Percentiles rank a stretch among this genome's conserved stretches.
phyloP scores from a whole-genome alignment of 2,888 invertebrate genomes.

The Fragum fragum region DNA sequence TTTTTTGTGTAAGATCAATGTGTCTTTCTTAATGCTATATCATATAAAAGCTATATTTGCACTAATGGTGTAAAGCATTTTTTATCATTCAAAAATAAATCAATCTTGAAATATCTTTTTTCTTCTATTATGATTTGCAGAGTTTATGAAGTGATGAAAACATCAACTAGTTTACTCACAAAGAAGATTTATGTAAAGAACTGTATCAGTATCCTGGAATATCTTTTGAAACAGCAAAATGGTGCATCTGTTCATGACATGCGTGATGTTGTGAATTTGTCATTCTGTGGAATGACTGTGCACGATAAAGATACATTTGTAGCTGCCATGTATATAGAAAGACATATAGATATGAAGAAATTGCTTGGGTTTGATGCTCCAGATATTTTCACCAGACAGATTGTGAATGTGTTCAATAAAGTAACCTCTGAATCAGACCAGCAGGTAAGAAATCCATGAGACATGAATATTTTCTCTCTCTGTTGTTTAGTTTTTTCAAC shows the following conservation, averaged over 20 bases:
- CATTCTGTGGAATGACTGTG: constrained; percentile 51
- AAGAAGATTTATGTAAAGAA: background rate
- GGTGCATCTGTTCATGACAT: background rate
- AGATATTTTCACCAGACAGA: background rate
- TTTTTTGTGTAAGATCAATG: too few relatives aligned
- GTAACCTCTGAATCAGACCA: constrained; percentile 48
- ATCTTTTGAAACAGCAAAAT: background rate
- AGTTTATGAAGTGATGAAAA: constrained; percentile 17
- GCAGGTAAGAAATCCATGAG: constrained; percentile 29
- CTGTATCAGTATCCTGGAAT: background rate
- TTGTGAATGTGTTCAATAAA: constrained; percentile 54
- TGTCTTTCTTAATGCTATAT: too few relatives aligned
- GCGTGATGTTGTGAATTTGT: constrained; percentile 7
- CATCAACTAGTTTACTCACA: background rate
- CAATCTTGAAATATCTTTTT: too few relatives aligned
- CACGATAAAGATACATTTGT: constrained; percentile 48
- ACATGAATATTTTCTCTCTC: too few relatives aligned
- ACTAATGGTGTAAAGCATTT: too few relatives aligned
- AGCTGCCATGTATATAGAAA: background rate
- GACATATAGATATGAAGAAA: background rate
- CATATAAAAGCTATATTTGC: too few relatives aligned
- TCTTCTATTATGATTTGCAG: constrained; percentile 18
- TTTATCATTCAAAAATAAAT: too few relatives aligned
- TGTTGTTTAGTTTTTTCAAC: too few relatives aligned
- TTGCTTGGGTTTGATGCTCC: background rate